These are phyloP conservation scores for Achatina immaculata DNA, from an alignment of 1,140 invertebrate genomes.

Conservation along the genomic window DNA sequence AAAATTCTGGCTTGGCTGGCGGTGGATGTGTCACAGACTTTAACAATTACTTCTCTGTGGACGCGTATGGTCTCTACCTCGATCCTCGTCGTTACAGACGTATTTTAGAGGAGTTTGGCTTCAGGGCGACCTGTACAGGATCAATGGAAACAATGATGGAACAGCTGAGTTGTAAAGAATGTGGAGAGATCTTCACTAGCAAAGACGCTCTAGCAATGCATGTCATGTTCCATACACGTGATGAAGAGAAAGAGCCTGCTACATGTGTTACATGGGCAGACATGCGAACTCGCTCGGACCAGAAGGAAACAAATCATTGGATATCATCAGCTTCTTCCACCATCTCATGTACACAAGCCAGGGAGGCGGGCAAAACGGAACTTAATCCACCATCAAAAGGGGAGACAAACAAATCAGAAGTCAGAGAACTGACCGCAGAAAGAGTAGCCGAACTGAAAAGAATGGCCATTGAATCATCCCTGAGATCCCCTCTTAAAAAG, in stretches of 20 bases:
- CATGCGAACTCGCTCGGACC: not conserved
- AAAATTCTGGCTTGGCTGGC: not conserved
- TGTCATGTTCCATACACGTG: conserved; percentile 55
- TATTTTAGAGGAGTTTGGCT: conserved; percentile 17
- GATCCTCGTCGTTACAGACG: conserved; percentile 32
- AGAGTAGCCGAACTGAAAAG: conserved; percentile 33
- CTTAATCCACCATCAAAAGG: not conserved
- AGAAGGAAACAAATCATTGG: not conserved
- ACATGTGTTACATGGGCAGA: not conserved
- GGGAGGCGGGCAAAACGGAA: not conserved
- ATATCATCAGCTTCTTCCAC: not conserved
- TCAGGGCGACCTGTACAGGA: not conserved
- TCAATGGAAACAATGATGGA: conserved; percentile 35
- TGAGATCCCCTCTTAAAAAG: conserved; percentile 16
- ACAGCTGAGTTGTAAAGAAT: conserved; percentile 48
- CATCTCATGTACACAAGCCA: not conserved
- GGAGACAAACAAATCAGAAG: conserved; percentile 1
- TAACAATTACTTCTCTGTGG: conserved; percentile 21
- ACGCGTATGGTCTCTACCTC: conserved; percentile 26
- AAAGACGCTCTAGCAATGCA: conserved; percentile 64
- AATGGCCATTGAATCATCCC: conserved; percentile 34
- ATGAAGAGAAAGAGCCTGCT: conserved; percentile 24
- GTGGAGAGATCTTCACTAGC: conserved; percentile 49
- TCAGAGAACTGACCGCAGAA: conserved; percentile 29
- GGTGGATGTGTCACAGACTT: not conserved